phyloP scores from a whole-genome alignment of 2,797 vertebrate genomes.

The Trachops cirrhosus region DNA sequence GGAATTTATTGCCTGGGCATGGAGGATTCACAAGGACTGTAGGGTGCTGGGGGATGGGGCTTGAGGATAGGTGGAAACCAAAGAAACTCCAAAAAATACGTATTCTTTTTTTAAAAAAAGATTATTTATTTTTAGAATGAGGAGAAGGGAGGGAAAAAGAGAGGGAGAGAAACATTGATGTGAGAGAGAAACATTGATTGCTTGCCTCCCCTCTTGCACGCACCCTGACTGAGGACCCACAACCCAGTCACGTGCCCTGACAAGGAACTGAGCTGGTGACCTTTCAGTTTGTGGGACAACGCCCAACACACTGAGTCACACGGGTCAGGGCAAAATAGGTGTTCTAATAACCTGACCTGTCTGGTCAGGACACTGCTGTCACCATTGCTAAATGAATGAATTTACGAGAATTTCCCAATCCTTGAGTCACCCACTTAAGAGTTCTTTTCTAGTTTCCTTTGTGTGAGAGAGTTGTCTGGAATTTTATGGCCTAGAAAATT shows the following conservation, averaged over 20 bases:
- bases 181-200: neutral
- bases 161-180: neutral
- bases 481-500: neutral
- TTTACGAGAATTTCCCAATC: neutral
- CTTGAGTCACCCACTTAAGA: neutral
- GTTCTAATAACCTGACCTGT: neutral
- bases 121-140: neutral
- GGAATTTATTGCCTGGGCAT: neutral
- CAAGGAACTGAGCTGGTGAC: neutral
- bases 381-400: neutral
- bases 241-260: neutral
- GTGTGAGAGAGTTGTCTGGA: neutral
- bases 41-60: neutral
- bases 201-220: neutral
- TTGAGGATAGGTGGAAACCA: neutral
- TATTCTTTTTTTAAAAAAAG: neutral
- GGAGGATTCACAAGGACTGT: neutral
- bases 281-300: neutral
- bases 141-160: neutral
- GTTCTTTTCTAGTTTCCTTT: neutral
- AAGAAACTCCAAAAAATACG: neutral
- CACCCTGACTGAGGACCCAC: neutral
- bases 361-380: neutral
- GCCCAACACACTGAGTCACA: neutral
- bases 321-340: neutral